Evolutionary conservation across 2,797 vertebrate species (phyloP).

Genomic region (Pseudochirops cupreus): DNA sequence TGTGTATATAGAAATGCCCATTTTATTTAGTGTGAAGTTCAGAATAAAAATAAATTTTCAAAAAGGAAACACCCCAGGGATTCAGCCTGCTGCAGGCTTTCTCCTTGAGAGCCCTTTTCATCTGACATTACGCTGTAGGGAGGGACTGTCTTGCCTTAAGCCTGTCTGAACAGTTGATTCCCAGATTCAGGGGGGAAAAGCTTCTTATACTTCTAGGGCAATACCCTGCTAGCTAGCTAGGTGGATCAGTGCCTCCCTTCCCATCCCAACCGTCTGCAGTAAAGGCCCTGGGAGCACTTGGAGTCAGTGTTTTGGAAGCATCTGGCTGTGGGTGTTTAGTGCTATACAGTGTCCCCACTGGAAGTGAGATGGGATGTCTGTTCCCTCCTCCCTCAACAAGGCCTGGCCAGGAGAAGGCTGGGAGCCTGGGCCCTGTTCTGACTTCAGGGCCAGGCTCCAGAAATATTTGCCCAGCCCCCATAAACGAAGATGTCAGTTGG

Average conservation of each 20-base stretch:
- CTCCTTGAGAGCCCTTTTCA: neutral
- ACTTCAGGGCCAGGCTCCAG: neutral
- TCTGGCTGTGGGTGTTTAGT: neutral
- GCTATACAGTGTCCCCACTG: neutral
- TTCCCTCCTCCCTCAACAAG: neutral
- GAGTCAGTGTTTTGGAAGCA: neutral
- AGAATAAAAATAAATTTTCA: neutral
- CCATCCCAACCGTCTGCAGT: neutral
- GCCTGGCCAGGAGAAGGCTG: neutral
- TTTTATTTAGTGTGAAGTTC: neutral
- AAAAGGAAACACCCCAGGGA: neutral
- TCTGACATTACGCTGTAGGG: neutral
- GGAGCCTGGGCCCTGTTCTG: neutral
- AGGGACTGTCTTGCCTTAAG: neutral
- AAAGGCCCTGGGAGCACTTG: neutral
- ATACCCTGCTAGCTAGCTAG: rapidly evolving
- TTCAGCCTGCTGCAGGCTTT: neutral
- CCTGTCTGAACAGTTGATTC: neutral
- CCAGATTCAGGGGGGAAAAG: constrained; percentile 21
- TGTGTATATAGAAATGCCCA: neutral
- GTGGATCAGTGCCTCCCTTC: neutral
- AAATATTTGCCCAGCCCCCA: neutral
- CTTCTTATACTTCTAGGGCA: neutral
- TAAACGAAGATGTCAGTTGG: neutral
- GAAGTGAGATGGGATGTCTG: neutral